Conservation (phyloP, 2,113 vertebrate species). For the Paramisgurnus dabryanus region DNA sequence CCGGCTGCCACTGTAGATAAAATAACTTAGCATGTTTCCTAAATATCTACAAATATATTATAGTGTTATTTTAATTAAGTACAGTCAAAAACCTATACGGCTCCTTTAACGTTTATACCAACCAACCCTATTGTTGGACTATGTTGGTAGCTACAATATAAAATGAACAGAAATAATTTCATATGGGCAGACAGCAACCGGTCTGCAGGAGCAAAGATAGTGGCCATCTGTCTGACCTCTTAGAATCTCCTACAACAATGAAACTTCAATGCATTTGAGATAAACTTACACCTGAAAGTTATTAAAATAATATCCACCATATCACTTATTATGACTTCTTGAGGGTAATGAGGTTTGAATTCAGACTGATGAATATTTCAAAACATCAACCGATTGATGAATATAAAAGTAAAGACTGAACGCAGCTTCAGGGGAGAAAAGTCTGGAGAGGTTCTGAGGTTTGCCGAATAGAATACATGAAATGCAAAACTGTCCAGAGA, state of each 20-base stretch:
- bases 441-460: neutral
- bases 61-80: no score
- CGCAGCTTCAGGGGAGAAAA: neutral
- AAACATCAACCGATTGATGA: neutral
- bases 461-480: neutral
- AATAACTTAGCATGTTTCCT: no score
- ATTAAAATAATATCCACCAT: slow-evolving; percentile 5
- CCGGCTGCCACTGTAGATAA: no score
- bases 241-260: neutral
- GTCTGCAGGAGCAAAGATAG: neutral
- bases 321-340: neutral
- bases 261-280: slow-evolving; percentile 21
- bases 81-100: no score
- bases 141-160: neutral
- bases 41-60: no score
- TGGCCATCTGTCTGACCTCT: neutral
- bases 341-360: neutral
- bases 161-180: neutral
- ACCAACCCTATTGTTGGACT: no score
- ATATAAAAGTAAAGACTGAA: slow-evolving; percentile 16
- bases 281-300: slow-evolving; percentile 13
- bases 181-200: neutral
- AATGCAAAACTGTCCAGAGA: neutral
- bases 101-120: no score
- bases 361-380: slow-evolving; percentile 41